Percentiles rank a stretch among this genome's conserved stretches.
These are phyloP conservation scores for Uromys caudimaculatus DNA, from an alignment of 2,797 vertebrate genomes.

Conservation along the genomic window DNA sequence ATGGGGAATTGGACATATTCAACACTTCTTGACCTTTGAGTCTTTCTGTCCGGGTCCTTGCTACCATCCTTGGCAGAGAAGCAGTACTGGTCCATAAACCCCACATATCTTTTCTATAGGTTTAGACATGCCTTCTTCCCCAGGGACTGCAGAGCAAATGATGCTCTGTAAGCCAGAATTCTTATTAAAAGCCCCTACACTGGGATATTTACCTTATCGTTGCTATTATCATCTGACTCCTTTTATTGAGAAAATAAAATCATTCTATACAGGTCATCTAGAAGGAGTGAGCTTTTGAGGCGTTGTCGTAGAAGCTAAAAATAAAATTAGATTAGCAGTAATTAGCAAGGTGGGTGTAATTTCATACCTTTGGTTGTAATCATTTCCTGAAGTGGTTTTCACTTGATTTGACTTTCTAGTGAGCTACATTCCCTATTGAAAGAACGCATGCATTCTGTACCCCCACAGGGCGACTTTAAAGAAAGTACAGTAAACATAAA, in stretches of 20 bases:
- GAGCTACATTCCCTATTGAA: slow-evolving; percentile 60
- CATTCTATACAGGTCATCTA: slow-evolving; percentile 62
- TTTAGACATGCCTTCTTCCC: neutral
- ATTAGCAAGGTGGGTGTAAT: slow-evolving; percentile 81
- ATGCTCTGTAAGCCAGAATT: neutral
- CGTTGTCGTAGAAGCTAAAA: slow-evolving; percentile 73
- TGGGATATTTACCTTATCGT: neutral
- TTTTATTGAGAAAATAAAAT: slow-evolving; percentile 52
- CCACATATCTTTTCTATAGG: fast-evolving
- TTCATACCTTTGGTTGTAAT: slow-evolving; percentile 78
- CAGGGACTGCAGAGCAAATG: neutral
- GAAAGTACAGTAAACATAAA: slow-evolving; percentile 72
- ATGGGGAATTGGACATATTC: neutral
- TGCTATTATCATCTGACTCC: neutral
- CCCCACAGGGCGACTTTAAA: slow-evolving; percentile 76
- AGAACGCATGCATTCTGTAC: slow-evolving; percentile 8
- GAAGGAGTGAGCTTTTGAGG: slow-evolving; percentile 65
- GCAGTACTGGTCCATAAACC: too few species aligned
- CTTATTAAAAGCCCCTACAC: neutral
- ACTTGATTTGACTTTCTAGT: slow-evolving; percentile 71
- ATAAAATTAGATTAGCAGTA: slow-evolving; percentile 80
- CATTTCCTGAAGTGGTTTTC: slow-evolving; percentile 72
- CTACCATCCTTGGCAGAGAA: neutral
- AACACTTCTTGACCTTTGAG: neutral
- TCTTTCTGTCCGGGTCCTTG: neutral